Evolutionary conservation across 2,113 vertebrate genomes (phyloP).

Genomic region (Leptobrachium ailaonicum): DNA sequence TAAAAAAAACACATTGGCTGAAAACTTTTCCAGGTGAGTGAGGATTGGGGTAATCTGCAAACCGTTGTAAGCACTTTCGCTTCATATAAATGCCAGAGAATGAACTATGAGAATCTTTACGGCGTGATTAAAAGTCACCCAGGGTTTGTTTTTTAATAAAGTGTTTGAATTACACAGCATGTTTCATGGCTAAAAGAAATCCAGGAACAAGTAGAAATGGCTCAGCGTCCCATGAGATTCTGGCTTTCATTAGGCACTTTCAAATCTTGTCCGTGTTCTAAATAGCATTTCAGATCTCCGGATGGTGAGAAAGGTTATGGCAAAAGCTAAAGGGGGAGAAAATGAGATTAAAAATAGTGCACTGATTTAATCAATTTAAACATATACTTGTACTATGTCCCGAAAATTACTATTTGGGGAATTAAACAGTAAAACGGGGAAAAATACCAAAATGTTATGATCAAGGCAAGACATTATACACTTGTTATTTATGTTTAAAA

Average conservation of each 20-base stretch:
- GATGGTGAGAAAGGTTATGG: slow-evolving; percentile 48
- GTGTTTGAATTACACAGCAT: background rate
- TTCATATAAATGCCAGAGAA: slow-evolving; percentile 22
- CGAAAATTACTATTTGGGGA: too few relatives aligned
- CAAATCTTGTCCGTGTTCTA: slow-evolving; percentile 46
- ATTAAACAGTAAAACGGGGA: too few relatives aligned
- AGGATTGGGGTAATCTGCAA: background rate
- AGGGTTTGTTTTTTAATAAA: slow-evolving; percentile 33
- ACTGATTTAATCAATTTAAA: slow-evolving; percentile 20
- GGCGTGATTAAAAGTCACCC: background rate
- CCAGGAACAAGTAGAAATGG: slow-evolving; percentile 30
- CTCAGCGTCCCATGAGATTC: slow-evolving; percentile 25
- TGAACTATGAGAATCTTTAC: background rate
- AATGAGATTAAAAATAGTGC: slow-evolving; percentile 14
- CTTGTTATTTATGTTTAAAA: too few relatives aligned
- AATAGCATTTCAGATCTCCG: slow-evolving; percentile 47
- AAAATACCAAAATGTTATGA: too few relatives aligned
- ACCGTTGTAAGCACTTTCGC: background rate
- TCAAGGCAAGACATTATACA: too few relatives aligned
- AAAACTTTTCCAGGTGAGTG: background rate
- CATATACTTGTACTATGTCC: too few relatives aligned
- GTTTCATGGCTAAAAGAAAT: slow-evolving; percentile 1
- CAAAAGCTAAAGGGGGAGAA: background rate
- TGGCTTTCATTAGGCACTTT: slow-evolving; percentile 40
- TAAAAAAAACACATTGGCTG: background rate